Conservation (phyloP, 2,113 vertebrate genomes). For the Otis tarda region DNA sequence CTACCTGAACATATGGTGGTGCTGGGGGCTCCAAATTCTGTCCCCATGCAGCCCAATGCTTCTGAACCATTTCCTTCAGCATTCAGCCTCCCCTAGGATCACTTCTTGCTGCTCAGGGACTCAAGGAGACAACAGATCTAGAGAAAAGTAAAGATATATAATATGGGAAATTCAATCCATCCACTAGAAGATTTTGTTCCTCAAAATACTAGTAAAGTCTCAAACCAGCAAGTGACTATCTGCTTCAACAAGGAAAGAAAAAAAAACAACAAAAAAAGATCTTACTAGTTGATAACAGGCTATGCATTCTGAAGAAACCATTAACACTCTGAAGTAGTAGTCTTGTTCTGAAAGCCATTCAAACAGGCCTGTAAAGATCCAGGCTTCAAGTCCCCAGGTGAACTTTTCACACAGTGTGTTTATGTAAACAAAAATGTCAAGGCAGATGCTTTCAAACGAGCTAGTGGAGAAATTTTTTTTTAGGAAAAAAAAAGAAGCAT, state of each 20-base stretch:
- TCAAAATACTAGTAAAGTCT: not conserved
- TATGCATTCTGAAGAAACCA: not conserved
- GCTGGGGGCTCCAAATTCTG: not conserved
- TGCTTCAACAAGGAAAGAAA: not conserved
- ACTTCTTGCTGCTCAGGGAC: not conserved
- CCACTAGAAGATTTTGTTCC: not conserved
- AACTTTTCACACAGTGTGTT: not conserved
- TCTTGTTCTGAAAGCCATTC: not conserved
- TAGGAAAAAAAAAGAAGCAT: not conserved
- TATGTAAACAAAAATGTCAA: not conserved
- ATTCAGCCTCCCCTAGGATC: not conserved
- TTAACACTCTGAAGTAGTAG: not conserved
- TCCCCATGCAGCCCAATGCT: not conserved
- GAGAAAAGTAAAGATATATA: not conserved
- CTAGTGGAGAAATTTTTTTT: not conserved
- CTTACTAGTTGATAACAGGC: not conserved
- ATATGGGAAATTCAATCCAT: not conserved
- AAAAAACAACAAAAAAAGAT: not conserved
- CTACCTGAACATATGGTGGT: not conserved
- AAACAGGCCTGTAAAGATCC: not conserved
- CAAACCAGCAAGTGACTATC: not conserved
- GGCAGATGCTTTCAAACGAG: not conserved
- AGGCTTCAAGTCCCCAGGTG: not conserved
- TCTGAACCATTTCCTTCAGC: not conserved
- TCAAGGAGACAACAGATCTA: not conserved